Conservation (phyloP, 2,797 vertebrate genomes). For the Taeniopygia guttata region DNA sequence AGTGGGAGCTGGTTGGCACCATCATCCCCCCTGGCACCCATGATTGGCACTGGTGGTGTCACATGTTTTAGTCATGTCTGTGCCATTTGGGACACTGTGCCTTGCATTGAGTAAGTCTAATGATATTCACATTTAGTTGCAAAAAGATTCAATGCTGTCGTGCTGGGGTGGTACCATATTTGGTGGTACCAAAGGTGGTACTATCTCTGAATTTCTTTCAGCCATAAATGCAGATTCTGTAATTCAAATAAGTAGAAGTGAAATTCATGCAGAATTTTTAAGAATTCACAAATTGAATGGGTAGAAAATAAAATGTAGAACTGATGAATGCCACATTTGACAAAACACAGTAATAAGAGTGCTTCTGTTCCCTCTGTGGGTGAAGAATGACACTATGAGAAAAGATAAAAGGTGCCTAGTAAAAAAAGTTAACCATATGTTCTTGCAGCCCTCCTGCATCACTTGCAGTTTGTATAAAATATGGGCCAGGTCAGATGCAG, state of each 20-base stretch:
- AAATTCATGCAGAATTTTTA: neutral
- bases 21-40: too few relatives aligned
- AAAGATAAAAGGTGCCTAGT: conserved; percentile 15
- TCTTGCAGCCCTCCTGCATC: neutral
- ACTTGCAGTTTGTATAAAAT: conserved; percentile 32
- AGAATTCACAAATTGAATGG: neutral
- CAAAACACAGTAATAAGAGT: neutral
- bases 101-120: neutral
- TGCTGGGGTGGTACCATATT: neutral
- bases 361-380: conserved; percentile 8
- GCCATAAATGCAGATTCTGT: neutral
- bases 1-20: too few relatives aligned
- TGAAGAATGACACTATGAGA: conserved; percentile 25
- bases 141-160: neutral
- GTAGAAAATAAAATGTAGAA: neutral
- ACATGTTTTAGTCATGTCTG: neutral
- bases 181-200: neutral
- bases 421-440: conserved; percentile 50
- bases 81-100: neutral
- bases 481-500: neutral
- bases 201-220: neutral
- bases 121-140: neutral
- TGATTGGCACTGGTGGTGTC: too few relatives aligned
- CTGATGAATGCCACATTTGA: neutral
- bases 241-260: neutral